phyloP scores from a whole-genome alignment of 2,797 vertebrate genomes.

The Alca torda region DNA sequence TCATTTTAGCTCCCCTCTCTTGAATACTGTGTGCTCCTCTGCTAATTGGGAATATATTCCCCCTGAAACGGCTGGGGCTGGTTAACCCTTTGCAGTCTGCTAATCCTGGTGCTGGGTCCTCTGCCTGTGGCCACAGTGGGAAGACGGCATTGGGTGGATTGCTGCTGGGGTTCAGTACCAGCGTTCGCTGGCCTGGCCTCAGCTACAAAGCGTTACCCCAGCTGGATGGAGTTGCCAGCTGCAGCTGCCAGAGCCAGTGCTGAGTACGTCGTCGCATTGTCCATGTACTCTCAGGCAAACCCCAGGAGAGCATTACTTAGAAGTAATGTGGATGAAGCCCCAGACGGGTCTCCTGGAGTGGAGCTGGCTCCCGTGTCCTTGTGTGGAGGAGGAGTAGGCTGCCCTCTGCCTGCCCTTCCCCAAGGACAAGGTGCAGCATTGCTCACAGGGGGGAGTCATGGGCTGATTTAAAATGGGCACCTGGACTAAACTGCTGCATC shows the following conservation, averaged over 20 bases:
- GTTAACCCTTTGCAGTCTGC: not conserved
- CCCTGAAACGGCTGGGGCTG: accelerated
- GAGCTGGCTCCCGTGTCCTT: not conserved
- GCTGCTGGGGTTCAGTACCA: not conserved
- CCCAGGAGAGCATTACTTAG: not conserved
- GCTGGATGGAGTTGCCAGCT: not conserved
- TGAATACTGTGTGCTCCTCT: not conserved
- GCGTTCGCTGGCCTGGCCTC: not conserved
- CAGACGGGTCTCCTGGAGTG: not conserved
- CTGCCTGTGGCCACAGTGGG: accelerated
- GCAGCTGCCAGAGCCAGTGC: not conserved
- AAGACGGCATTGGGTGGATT: not conserved
- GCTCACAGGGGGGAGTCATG: accelerated
- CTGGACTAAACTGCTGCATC: not conserved
- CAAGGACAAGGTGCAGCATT: not conserved
- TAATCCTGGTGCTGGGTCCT: not conserved
- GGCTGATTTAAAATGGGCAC: not conserved
- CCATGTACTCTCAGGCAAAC: not conserved
- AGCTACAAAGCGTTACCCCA: accelerated
- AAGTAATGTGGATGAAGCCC: not conserved
- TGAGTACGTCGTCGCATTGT: not conserved
- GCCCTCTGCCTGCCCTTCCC: not conserved
- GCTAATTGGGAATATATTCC: not conserved
- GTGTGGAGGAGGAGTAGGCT: not conserved
- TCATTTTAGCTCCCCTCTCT: not conserved